A percentile compares a stretch with the other conserved stretches of the same genome.
Evolutionary conservation across 2,888 invertebrate genomes (phyloP).

Genomic region (Lissonota sp.): DNA sequence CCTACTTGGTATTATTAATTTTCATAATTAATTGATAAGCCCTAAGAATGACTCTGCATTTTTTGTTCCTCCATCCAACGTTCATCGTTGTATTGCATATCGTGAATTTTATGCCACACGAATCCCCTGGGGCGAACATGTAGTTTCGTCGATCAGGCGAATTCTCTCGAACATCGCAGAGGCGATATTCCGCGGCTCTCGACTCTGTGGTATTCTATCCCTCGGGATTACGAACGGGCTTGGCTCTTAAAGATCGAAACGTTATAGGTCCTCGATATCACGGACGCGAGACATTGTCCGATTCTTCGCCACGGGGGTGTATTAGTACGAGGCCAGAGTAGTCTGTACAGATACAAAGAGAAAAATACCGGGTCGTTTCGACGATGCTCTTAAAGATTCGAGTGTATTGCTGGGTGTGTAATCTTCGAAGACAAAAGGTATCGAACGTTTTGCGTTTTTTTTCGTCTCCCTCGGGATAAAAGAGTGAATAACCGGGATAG

Average conservation of each 20-base stretch:
- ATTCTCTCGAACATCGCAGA: conserved; percentile 9
- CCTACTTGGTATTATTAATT: no score
- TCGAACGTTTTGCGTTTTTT: conserved; percentile 67
- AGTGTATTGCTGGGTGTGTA: conserved; percentile 72
- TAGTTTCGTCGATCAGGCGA: not conserved
- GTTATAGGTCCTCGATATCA: conserved; percentile 48
- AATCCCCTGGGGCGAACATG: not conserved
- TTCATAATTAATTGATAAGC: no score
- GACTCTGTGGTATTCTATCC: conserved; percentile 20
- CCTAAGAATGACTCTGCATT: no score
- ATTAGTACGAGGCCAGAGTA: not conserved
- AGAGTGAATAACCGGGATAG: conserved; percentile 40
- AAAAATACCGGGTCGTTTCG: conserved; percentile 32
- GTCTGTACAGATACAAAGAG: not conserved
- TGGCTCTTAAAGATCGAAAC: conserved; percentile 56
- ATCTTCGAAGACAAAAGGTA: conserved; percentile 74
- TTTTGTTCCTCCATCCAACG: not conserved
- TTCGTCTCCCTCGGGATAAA: conserved; percentile 64
- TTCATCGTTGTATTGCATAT: not conserved
- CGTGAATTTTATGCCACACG: not conserved
- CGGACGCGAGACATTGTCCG: conserved; percentile 20
- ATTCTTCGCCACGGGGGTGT: conserved; percentile 2
- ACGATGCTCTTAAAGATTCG: conserved; percentile 70
- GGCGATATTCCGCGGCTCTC: not conserved
- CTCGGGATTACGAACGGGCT: conserved; percentile 29